Percentiles rank a stretch among this genome's conserved stretches.
phyloP scores from a whole-genome alignment of 2,113 vertebrate genomes.

The Porphyrio hochstetteri region DNA sequence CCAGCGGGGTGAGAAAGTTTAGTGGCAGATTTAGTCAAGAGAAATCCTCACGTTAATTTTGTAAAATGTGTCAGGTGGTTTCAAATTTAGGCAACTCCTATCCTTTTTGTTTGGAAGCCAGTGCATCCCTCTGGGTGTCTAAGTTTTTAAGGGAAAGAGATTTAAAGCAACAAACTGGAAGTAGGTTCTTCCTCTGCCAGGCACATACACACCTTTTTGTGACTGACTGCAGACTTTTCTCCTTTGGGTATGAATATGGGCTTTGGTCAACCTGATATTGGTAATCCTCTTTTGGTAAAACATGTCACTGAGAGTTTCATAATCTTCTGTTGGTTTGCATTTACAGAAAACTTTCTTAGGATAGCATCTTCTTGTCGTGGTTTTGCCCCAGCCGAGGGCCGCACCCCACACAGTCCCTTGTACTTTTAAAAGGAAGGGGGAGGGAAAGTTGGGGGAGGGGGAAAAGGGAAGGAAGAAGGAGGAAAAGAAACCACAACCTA shows the following conservation, averaged over 20 bases:
- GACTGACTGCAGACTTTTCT: background rate
- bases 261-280: background rate
- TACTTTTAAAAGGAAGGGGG: too few relatives aligned
- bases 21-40: background rate
- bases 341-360: background rate
- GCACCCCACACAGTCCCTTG: too few relatives aligned
- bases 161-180: background rate
- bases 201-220: background rate
- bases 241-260: background rate
- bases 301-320: background rate
- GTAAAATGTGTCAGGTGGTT: background rate
- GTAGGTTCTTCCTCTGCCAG: background rate
- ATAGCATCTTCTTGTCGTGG: background rate
- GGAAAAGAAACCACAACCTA: too few relatives aligned
- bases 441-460: too few relatives aligned
- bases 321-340: background rate
- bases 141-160: background rate
- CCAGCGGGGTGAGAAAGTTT: background rate
- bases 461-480: too few relatives aligned
- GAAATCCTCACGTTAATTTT: background rate
- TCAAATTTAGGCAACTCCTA: background rate
- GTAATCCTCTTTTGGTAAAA: background rate
- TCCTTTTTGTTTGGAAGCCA: background rate
- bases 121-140: background rate
- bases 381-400: too few relatives aligned